Base-by-base conservation (phyloP, 30 jellyfish, hydroid and myxozoan species). In the Clytia hemisphaerica region DNA sequence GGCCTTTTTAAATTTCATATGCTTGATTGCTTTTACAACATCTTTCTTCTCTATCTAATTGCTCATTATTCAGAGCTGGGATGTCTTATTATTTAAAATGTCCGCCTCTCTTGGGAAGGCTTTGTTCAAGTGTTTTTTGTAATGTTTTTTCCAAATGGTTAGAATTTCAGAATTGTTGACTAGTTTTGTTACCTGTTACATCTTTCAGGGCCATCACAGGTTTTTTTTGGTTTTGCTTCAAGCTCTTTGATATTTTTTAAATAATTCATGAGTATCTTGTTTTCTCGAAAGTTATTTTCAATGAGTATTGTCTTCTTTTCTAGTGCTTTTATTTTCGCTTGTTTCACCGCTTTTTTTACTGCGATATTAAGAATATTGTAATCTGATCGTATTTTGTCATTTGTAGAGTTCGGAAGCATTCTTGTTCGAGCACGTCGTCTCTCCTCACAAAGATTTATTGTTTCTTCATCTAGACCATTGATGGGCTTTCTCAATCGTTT, bases 191-290 rank as follows among this genome's bases (percentile, higher is more conserved):
- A n/a, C n/a, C n/a, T n/a, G n/a, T n/a, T n/a, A n/a, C n/a, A n/a
- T n/a, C n/a, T n/a, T n/a, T n/a, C n/a, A n/a, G n/a, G n/a, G n/a
- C n/a, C n/a, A n/a, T n/a, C n/a, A n/a, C n/a, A n/a, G n/a, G n/a
- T 35, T 33, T 70, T 50, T 70, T 70, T 25, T n/a, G 58, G 19
- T 70, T 47, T 70, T 22, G 58, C 82, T 49, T 49, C 82, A 29
- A 70, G 76, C n/a, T 35, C 59, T 33, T 58, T 48, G 19, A 70
- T 76, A 22, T 6, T 50, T 70, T 70, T 45, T 14, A 45, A 46
- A 30, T 46, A 55, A 30, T 70, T 70, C n/a, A n/a, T n/a, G 49
- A 46, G 82, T 18, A 55, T 70, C 59, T 70, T 33, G n/a, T n/a
- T n/a, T n/a, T 26, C 35, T 47, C 21, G 7, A 58, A 46, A 70